Evolutionary conservation across 2,113 vertebrate species (phyloP).

Genomic region (Cynoglossus semilaevis): DNA sequence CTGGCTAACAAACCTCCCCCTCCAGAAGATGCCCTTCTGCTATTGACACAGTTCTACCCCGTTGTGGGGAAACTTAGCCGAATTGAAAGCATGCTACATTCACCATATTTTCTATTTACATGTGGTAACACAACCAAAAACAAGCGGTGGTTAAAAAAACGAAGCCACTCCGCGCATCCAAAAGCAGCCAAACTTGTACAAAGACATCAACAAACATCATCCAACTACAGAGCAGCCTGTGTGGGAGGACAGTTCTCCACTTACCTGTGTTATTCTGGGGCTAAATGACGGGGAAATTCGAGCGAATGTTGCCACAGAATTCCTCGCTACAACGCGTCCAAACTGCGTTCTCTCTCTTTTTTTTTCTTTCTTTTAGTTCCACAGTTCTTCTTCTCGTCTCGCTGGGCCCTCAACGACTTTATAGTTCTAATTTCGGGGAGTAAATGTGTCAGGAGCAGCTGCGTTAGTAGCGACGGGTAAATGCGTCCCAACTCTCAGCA

Average conservation of each 20-base stretch:
- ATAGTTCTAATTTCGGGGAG: slow-evolving; percentile 19
- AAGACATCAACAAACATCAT: neutral
- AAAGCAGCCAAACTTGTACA: slow-evolving; percentile 50
- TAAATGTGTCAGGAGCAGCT: slow-evolving; percentile 19
- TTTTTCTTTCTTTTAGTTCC: too few species aligned
- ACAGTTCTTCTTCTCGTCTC: neutral
- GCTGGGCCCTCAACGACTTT: slow-evolving; percentile 14
- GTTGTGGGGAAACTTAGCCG: slow-evolving; percentile 43
- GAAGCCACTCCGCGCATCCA: slow-evolving; percentile 8
- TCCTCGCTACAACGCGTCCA: slow-evolving; percentile 44
- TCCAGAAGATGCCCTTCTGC: neutral
- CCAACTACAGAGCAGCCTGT: neutral
- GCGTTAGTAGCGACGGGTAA: slow-evolving; percentile 22
- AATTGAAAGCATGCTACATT: slow-evolving; percentile 30
- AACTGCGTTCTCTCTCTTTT: slow-evolving; percentile 34
- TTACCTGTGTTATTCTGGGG: slow-evolving; percentile 72
- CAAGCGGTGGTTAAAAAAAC: slow-evolving; percentile 1
- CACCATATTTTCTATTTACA: slow-evolving; percentile 3
- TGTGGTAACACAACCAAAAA: slow-evolving; percentile 10
- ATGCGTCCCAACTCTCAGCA: slow-evolving; percentile 59
- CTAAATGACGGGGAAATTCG: slow-evolving; percentile 34
- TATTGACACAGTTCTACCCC: slow-evolving; percentile 21
- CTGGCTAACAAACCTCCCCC: slow-evolving; percentile 1
- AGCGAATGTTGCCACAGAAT: slow-evolving; percentile 45
- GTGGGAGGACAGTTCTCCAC: slow-evolving; percentile 13